Evolutionary conservation across 1,140 invertebrate genomes (phyloP), one percentile per base, ranked within the genome.

Genomic region (Pollicipes pollicipes): DNA sequence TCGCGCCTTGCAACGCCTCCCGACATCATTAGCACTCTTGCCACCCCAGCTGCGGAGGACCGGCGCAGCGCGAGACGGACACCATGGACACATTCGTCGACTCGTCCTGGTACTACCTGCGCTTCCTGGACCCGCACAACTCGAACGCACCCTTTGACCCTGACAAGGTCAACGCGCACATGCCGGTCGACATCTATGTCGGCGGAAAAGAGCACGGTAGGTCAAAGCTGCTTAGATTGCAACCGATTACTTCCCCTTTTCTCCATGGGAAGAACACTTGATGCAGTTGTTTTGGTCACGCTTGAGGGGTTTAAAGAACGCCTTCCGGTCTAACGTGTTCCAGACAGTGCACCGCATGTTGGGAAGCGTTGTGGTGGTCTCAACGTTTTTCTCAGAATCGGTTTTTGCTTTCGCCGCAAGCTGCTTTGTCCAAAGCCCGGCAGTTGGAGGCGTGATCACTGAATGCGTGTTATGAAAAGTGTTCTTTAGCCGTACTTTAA

Each of bases 31-130:
- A n/a, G n/a, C n/a, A n/a, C n/a, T n/a, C n/a, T n/a, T n/a, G n/a
- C n/a, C n/a, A 13, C 70, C 67, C 37, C 71, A 81, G 79, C 75
- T 95, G 92, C 82, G 85, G 84, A 0, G 81, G 80, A 30, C 63
- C 79, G 30, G 91, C 92, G 0, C 82, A 78, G 71, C 80, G 93
- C 70, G 96, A 99, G 85, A 91, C 90, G 0, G 97, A 99, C 78
- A 99, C 97, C 1, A 94, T 99, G 91, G 97, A 99, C 77, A 99
- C 97, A 16, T 99, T 99, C 85, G 93, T 99, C 35, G 97, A 99
- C 80, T 98, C 96, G 66, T 93, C 94, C 3, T 99, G 97, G 97
- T 99, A 99, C 80, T 99, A 88, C 79, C 83, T 98, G 73, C 84
- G 97, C 70, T 99, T 88, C 81, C 80, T 97, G 67, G 93, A 98